Evolutionary conservation across 2,797 vertebrate species (phyloP), one percentile per base, ranked within the genome.

Genomic region (Octomys mimax): DNA sequence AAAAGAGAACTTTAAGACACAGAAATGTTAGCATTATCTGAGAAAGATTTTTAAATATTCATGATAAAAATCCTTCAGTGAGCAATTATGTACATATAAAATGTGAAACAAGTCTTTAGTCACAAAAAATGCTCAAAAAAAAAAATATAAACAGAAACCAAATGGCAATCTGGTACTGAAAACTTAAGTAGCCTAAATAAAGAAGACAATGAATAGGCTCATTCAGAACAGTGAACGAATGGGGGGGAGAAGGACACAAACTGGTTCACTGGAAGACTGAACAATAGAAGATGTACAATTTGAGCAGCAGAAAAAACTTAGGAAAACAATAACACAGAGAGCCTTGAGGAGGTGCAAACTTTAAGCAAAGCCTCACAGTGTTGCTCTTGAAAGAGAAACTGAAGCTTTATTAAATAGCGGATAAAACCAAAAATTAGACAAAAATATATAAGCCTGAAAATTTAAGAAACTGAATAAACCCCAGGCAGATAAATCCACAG

Each of bases 91-190:
- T 4, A 77, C 4, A 28, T 42, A 83, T 86, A 28, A 78, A 59
- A 79, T 66, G 46, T 39, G 92, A 94, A 94, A 49, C 13, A 79
- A 68, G 31, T 28, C 5, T 49, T 86, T 57, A 77, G 24, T 75
- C 57, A 13, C 18, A 64, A 85, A 68, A 54, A 93, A 78, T 57
- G n/a, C 52, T 91, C 12, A 64, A 16, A 31, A 31, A 18, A n/a
- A n/a, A 70, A 78, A 66, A 92, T 39, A 52, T 36, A 87, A 84
- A 77, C 0, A 68, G 75, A 68, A 89, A 57, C 14, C 10, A 87
- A 79, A 73, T 19, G 7, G 33, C 86, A 88, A 88, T 49, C 16
- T 6, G 68, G 24, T 24, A 33, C 2, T 61, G 59, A 84, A 75
- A 89, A 92, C 21, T 19, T 59, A 22, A 21, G n/a, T 13, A 70